These are phyloP conservation scores for Atta texana DNA, from an alignment of 1,140 invertebrate species.

Conservation along the genomic window DNA sequence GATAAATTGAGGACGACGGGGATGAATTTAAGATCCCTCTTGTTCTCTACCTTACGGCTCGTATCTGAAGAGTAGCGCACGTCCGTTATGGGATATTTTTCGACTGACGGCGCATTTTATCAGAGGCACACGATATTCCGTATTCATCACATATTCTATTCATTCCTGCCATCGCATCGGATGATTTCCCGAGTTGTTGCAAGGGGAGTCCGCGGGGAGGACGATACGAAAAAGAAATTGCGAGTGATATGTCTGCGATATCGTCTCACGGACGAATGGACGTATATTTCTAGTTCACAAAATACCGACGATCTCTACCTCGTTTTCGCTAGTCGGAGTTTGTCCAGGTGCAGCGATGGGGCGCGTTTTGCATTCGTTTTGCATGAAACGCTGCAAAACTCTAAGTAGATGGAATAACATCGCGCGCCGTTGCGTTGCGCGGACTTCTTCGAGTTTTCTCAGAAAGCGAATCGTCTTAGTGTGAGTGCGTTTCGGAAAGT, in stretches of 20 bases:
- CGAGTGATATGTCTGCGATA: slow-evolving; percentile 61
- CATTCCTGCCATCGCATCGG: slow-evolving; percentile 7
- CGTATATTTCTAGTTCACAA: slow-evolving; percentile 72
- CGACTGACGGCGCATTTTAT: slow-evolving; percentile 37
- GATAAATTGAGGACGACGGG: background rate
- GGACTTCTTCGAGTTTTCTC: slow-evolving; percentile 16
- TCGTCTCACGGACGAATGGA: slow-evolving; percentile 69
- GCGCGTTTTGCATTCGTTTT: slow-evolving; percentile 17
- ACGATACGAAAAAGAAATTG: slow-evolving; percentile 26
- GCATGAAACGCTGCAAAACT: slow-evolving; percentile 54
- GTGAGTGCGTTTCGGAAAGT: slow-evolving; percentile 12
- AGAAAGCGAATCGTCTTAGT: slow-evolving; percentile 12
- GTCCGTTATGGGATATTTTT: slow-evolving; percentile 41
- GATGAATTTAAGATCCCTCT: background rate
- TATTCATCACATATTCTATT: slow-evolving; percentile 10
- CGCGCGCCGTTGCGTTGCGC: background rate
- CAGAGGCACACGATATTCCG: slow-evolving; percentile 29
- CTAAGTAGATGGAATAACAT: slow-evolving; percentile 57
- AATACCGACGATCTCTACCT: slow-evolving; percentile 47
- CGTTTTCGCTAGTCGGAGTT: slow-evolving; percentile 31
- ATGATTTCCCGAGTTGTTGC: slow-evolving; percentile 48
- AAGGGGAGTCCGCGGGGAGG: background rate
- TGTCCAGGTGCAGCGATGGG: slow-evolving; percentile 24
- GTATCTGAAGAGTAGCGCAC: background rate
- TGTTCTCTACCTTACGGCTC: background rate